Evolutionary conservation across 2,797 vertebrate genomes (phyloP), one percentile per base, ranked within the genome.

Genomic region (Alosa sapidissima): DNA sequence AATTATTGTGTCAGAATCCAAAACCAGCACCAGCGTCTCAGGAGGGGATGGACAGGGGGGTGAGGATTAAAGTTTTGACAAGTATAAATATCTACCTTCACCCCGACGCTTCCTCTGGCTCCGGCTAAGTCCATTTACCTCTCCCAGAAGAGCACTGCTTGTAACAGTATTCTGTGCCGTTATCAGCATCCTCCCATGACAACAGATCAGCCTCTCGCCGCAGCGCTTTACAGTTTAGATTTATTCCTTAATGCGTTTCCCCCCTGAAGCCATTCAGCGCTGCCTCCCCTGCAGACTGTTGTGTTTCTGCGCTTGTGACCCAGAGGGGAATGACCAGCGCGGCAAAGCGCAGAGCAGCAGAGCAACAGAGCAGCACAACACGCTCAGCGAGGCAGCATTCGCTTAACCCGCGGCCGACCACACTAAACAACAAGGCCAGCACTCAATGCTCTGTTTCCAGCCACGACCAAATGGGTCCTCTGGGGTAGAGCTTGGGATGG

Each of bases 71-170:
- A 78, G 72, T 78, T 78, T 47, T 41, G 72, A 78, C 72, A 78
- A 78, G 72, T 78, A 78, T 47, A 78, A 47, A 78, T 78, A 47
- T 78, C 72, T 78, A 78, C 41, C 72, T 78, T 78, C 21, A 19
- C 36, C 41, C 72, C 41, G 41, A 21, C 16, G 72, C 72, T 78
- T 78, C 72, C 72, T 45, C 72, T 1, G 41, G 72, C 72, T 47
- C 72, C 41, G 16, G 72, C 72, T 78, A 78, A 78, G 72, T 78
- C 45, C 72, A 4, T 47, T 19, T 19, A 14, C 14, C 72, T 45
- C 72, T 47, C 72, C 72, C 72, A 7, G 19, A 78, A 47, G 72
- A 41, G 16, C 36, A 1, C 33, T 41, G 5, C 1, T 78, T 47
- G 72, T 78, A 78, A 78, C 72, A 21, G 36, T 47, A 78, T 45